A percentile compares a stretch with the other conserved stretches of the same genome.
phyloP scores from a whole-genome alignment of 1,140 invertebrate species.

The Pseudomyrmex pallidus region DNA sequence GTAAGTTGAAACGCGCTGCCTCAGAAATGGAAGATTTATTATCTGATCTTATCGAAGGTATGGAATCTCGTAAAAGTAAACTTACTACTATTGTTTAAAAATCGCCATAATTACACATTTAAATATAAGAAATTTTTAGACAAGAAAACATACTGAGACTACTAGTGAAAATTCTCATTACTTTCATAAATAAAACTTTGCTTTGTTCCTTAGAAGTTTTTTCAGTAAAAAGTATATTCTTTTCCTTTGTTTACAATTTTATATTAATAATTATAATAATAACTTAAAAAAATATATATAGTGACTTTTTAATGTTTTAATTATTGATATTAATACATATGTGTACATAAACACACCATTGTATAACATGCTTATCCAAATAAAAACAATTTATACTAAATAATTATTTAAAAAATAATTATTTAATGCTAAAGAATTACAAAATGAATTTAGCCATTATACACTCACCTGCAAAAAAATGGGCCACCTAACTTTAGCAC shows the following conservation, averaged over 20 bases:
- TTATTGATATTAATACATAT: slow-evolving; percentile 71
- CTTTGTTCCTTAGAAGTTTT: too few species aligned
- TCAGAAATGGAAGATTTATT: slow-evolving; percentile 83
- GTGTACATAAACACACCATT: neutral
- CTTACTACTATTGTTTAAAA: slow-evolving; percentile 80
- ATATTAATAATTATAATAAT: neutral
- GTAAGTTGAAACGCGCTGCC: slow-evolving; percentile 81
- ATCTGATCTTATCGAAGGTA: slow-evolving; percentile 81
- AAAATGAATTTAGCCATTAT: neutral
- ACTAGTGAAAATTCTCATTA: too few species aligned
- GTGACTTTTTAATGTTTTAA: slow-evolving; percentile 91
- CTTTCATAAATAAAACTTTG: too few species aligned
- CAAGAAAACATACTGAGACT: too few species aligned
- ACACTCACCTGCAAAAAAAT: too few species aligned
- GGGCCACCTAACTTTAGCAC: too few species aligned
- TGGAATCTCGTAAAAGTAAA: slow-evolving; percentile 83
- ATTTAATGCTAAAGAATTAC: neutral
- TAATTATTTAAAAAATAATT: too few species aligned
- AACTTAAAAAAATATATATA: slow-evolving; percentile 88
- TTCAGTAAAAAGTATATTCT: too few species aligned
- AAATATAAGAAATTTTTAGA: slow-evolving; percentile 35
- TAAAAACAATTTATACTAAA: too few species aligned
- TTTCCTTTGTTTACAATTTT: too few species aligned
- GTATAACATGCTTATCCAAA: too few species aligned
- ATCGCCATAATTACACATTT: neutral